Evolutionary conservation across 2,888 invertebrate species (phyloP).

Genomic region (Encarsia formosa): DNA sequence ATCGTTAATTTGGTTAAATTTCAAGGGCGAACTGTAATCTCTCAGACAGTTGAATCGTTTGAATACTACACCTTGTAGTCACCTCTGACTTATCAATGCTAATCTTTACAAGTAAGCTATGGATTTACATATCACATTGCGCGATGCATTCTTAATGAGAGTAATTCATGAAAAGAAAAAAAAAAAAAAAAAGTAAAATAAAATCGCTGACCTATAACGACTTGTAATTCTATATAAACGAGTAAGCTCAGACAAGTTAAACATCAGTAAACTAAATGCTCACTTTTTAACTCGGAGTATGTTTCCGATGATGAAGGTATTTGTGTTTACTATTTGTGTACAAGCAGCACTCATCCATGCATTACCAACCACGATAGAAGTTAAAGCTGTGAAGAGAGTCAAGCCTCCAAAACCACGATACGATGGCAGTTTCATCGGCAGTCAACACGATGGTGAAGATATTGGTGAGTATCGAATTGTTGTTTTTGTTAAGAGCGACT

Average conservation of each 20-base stretch:
- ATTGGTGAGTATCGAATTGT: too few relatives aligned
- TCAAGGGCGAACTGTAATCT: too few relatives aligned
- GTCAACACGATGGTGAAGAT: conserved; percentile 30
- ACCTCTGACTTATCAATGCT: too few relatives aligned
- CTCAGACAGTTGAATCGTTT: too few relatives aligned
- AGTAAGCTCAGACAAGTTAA: not conserved
- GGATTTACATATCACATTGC: conserved; percentile 20
- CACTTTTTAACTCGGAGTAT: not conserved
- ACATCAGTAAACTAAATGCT: not conserved
- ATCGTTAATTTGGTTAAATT: too few relatives aligned
- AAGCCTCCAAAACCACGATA: conserved; percentile 34
- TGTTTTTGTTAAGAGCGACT: too few relatives aligned
- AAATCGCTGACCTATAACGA: conserved; percentile 12
- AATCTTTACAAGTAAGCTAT: too few relatives aligned
- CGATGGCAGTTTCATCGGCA: conserved; percentile 30
- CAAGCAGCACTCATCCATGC: not conserved
- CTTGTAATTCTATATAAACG: conserved; percentile 7
- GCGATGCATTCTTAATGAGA: conserved; percentile 2
- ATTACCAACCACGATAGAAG: not conserved
- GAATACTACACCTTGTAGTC: too few relatives aligned
- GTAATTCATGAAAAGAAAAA: conserved; percentile 10
- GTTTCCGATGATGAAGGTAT: too few relatives aligned
- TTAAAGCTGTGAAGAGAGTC: not conserved
- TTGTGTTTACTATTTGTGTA: too few relatives aligned
- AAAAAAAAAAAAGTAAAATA: too few relatives aligned